Evolutionary conservation across 2,888 invertebrate species (phyloP).

Genomic region (Polymixis flavicincta): DNA sequence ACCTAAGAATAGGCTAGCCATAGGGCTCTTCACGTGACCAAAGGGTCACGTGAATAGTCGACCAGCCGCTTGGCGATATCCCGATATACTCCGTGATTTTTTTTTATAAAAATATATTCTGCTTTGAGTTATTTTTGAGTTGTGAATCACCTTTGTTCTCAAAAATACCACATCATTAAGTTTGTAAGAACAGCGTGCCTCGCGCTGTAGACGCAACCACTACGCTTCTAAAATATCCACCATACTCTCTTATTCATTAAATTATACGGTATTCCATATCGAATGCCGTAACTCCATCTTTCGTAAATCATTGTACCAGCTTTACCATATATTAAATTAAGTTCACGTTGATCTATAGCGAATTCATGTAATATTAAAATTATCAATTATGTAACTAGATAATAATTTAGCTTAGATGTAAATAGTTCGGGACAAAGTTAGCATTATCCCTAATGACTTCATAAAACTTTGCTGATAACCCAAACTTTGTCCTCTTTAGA

Average conservation of each 20-base stretch:
- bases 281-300: conserved; percentile 7
- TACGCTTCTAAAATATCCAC: conserved; percentile 13
- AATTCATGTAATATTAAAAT: conserved; percentile 58
- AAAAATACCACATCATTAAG: conserved; percentile 11
- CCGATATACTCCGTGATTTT: too few species aligned
- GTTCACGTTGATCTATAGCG: conserved; percentile 53
- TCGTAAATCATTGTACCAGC: conserved; percentile 31
- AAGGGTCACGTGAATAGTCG: too few species aligned
- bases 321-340: conserved; percentile 50
- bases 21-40: too few species aligned
- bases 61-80: too few species aligned
- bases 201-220: background rate
- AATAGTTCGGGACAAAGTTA: conserved; percentile 68
- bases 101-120: too few species aligned
- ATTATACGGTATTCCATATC: conserved; percentile 37
- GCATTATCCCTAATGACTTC: conserved; percentile 54
- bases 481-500: conserved; percentile 75
- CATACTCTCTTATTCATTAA: conserved; percentile 26
- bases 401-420: conserved; percentile 70
- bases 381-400: conserved; percentile 64
- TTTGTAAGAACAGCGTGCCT: background rate
- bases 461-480: conserved; percentile 67
- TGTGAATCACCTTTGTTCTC: background rate
- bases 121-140: background rate
- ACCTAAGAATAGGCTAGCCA: too few species aligned